Evolutionary conservation across 2,113 vertebrate species (phyloP).

Genomic region (Alexandromys fortis): DNA sequence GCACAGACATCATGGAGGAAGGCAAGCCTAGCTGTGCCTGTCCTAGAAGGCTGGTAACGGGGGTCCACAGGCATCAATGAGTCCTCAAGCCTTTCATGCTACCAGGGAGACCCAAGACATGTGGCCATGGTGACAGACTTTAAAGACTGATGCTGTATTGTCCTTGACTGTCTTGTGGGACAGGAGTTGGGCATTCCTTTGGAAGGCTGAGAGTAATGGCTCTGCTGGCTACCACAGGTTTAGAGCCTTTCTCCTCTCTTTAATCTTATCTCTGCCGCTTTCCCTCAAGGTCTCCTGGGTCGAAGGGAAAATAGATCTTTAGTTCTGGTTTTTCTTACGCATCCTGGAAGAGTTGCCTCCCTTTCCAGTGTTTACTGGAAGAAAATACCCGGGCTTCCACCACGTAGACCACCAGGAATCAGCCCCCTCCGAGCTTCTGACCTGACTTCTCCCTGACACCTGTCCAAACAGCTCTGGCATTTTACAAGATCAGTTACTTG

Average conservation of each 20-base stretch:
- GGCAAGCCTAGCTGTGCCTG: constrained; percentile 77
- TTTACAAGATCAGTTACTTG: not conserved
- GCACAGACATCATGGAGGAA: constrained; percentile 76
- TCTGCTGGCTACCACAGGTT: not conserved
- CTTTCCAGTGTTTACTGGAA: accelerated
- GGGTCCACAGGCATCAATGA: constrained; percentile 86
- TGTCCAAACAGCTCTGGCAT: not conserved
- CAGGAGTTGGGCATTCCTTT: constrained; percentile 26
- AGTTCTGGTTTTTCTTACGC: not conserved
- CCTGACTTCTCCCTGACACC: accelerated
- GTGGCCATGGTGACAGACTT: constrained; percentile 83
- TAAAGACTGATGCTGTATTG: constrained; percentile 80
- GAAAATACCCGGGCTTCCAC: too few species aligned
- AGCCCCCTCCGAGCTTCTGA: not conserved
- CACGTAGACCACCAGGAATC: accelerated
- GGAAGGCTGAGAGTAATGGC: not conserved
- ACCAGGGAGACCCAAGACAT: constrained; percentile 79
- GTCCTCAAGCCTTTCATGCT: constrained; percentile 84
- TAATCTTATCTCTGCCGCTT: not conserved
- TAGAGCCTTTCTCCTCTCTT: not conserved
- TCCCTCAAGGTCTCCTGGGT: not conserved
- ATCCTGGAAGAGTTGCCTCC: not conserved
- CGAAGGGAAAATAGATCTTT: not conserved
- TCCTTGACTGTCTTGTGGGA: constrained; percentile 66
- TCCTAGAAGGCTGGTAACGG: constrained; percentile 85